Conservation (phyloP, 2,888 invertebrate species). For the Oligia strigilis region DNA sequence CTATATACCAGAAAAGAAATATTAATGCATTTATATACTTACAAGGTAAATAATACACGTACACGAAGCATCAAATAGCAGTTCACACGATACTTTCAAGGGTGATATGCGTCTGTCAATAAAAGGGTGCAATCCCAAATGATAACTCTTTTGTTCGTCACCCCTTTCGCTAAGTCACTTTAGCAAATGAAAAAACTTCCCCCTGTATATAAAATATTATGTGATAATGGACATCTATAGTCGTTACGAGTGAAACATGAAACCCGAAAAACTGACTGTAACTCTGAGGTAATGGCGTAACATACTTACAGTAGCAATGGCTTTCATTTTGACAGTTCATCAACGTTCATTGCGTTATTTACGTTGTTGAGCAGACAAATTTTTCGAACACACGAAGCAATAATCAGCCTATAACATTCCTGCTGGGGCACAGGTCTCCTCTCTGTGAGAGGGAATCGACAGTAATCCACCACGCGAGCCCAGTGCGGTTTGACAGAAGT, state of each 20-base stretch:
- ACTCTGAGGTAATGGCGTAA: no score
- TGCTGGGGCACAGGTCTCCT: no score
- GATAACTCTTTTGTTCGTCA: conserved; percentile 72
- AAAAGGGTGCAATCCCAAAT: conserved; percentile 71
- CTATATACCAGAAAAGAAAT: background rate
- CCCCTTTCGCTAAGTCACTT: conserved; percentile 76
- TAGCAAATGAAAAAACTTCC: conserved; percentile 69
- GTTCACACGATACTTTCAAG: conserved; percentile 69
- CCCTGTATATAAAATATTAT: conserved; percentile 42
- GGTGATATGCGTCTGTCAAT: conserved; percentile 59
- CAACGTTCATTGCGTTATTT: no score
- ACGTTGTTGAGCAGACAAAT: no score
- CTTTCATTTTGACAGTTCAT: no score
- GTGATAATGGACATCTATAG: background rate
- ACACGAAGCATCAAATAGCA: conserved; percentile 16
- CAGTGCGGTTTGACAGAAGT: no score
- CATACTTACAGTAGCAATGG: no score
- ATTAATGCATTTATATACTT: background rate
- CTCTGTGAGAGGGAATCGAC: no score
- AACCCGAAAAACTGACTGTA: background rate
- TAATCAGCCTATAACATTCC: no score
- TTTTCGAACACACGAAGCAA: no score
- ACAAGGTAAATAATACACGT: background rate
- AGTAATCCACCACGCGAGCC: no score
- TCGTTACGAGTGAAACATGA: background rate